phyloP scores from a whole-genome alignment of 2,888 invertebrate genomes.

The Acleris laterana region DNA sequence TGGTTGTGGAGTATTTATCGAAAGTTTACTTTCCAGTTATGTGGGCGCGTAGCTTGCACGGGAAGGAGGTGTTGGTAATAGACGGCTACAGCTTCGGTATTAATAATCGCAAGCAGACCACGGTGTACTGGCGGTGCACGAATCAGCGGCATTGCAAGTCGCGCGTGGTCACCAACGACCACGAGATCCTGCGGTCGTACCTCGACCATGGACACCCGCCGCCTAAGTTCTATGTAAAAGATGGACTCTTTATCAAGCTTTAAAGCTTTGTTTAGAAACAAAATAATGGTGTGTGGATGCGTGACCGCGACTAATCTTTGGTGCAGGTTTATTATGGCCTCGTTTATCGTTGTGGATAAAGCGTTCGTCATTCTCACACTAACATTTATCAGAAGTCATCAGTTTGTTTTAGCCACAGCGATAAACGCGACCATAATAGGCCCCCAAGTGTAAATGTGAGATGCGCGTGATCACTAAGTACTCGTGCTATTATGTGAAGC shows the following conservation, averaged over 20 bases:
- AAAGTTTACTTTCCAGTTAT: background rate
- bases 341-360: no score
- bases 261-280: background rate
- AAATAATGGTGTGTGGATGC: no score
- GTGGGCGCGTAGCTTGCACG: conserved; percentile 15
- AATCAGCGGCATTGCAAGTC: conserved; percentile 4
- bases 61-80: conserved; percentile 14
- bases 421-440: no score
- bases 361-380: no score
- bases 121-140: background rate
- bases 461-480: no score
- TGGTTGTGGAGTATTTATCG: background rate
- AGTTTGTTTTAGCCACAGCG: no score
- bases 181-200: background rate
- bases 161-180: conserved; percentile 1
- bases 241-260: background rate
- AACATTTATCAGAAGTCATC: no score
- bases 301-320: no score
- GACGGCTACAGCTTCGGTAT: conserved; percentile 23
- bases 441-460: no score
- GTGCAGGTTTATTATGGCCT: no score
- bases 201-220: background rate
- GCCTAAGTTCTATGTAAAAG: background rate
- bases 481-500: no score
- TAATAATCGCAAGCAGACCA: background rate